Base-by-base conservation (phyloP, 1,140 invertebrate species). In the Eufriesea mexicana region DNA sequence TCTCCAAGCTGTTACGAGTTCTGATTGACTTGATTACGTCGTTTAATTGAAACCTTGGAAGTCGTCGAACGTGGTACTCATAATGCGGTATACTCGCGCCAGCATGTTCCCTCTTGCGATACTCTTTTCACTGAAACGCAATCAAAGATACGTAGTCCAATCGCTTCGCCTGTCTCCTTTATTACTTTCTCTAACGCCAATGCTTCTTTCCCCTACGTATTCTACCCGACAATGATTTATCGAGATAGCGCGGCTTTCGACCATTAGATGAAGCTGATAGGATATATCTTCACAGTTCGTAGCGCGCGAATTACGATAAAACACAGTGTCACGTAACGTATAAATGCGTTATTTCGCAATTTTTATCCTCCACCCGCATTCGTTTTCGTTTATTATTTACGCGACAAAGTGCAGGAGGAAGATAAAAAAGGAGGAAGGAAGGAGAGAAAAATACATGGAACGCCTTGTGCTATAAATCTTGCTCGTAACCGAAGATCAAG, bases 21-120 rank as follows among this genome's bases (percentile, higher is more conserved):
- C 51, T 28, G 51, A 70, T 79, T 47, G 14, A 81, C 55, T 86
- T 49, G 54, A 83, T 83, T 61, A 73, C 61, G 18, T 61, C 47
- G 74, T 7, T 23, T 49, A 62, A 62, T 72, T 74, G 64, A 45
- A 74, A 64, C 66, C 28, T 42, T 59, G 54, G 23, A 51, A 66
- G 54, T 45, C 54, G 51, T 28, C 42, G 8, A 20, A 18, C 25
- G 20, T 49, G 20, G 0, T 54, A 70, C n/a, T n/a, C 57, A 9
- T 45, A 47, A 64, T 20, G 28, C 47, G 28, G 6, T 35, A 25
- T 25, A 6, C 45, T 45, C 42, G 49, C 20, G 23, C 35, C 23
- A 73, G 18, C 45, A 45, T 70, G 5, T 47, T 64, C 8, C 54
- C 12, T 49, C 28, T 71, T 51, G 10, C 16, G 0, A 20, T 23